Evolutionary conservation across 1,140 invertebrate genomes (phyloP).

Genomic region (Acromyrmex heyeri): DNA sequence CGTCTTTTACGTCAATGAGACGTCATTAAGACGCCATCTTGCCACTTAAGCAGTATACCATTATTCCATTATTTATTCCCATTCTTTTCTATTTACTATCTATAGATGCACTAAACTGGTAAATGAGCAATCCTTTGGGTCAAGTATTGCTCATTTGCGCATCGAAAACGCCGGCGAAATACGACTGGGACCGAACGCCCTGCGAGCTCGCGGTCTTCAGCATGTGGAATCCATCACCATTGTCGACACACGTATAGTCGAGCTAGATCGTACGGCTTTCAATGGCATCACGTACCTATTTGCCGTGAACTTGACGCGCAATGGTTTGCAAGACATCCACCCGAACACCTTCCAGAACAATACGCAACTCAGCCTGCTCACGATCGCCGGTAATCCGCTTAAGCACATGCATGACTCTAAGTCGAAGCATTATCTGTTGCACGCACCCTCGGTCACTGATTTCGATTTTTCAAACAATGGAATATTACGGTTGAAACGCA

Average conservation of each 20-base stretch:
- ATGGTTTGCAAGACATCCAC: conserved; percentile 88
- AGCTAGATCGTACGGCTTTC: conserved; percentile 88
- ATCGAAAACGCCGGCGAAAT: conserved; percentile 81
- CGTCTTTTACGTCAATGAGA: no score
- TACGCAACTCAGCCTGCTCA: conserved; percentile 88
- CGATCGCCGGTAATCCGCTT: conserved; percentile 90
- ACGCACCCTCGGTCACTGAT: conserved; percentile 89
- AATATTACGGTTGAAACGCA: conserved; percentile 87
- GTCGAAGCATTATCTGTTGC: conserved; percentile 86
- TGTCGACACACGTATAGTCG: conserved; percentile 80
- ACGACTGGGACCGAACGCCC: conserved; percentile 78
- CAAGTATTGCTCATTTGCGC: conserved; percentile 80
- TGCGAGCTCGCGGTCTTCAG: conserved; percentile 80
- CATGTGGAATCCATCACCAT: conserved; percentile 84
- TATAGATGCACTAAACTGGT: conserved; percentile 82
- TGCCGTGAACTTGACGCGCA: conserved; percentile 90
- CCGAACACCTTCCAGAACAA: conserved; percentile 90
- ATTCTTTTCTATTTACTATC: no score
- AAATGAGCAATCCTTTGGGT: conserved; percentile 80
- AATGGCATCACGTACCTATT: conserved; percentile 89
- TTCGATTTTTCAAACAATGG: conserved; percentile 90
- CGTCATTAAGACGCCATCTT: no score
- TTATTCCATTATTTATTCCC: not conserved
- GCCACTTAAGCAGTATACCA: not conserved
- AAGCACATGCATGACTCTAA: conserved; percentile 84